Conservation (phyloP, 2,888 invertebrate genomes). For the Apomyelois bistriatella region DNA sequence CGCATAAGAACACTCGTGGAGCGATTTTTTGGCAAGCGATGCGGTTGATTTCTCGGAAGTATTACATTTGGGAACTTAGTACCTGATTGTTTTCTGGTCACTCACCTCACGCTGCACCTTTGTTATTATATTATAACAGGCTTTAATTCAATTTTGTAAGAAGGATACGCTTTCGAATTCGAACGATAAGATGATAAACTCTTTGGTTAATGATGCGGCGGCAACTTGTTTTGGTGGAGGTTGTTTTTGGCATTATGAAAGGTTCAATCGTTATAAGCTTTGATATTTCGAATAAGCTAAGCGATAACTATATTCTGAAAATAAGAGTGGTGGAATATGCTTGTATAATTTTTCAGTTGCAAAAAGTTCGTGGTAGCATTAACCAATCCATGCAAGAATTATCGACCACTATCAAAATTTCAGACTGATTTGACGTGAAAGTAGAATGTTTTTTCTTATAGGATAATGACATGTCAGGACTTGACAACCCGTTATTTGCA, state of each 20-base stretch:
- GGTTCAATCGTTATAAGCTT: not conserved
- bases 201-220: not conserved
- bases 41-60: slow-evolving; percentile 67
- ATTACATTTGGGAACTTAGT: slow-evolving; percentile 70
- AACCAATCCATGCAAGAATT: too few species aligned
- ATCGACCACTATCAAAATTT: too few species aligned
- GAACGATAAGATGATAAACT: slow-evolving; percentile 18
- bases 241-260: not conserved
- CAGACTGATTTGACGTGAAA: too few species aligned
- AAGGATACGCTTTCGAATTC: slow-evolving; percentile 36
- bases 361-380: too few species aligned
- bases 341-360: too few species aligned
- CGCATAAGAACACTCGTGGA: slow-evolving; percentile 36
- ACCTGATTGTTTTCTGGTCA: slow-evolving; percentile 74
- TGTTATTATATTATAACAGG: slow-evolving; percentile 53
- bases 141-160: slow-evolving; percentile 46
- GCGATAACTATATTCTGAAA: too few species aligned
- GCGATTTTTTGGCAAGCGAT: slow-evolving; percentile 67
- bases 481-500: slow-evolving; percentile 59
- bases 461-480: slow-evolving; percentile 49
- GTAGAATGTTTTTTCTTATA: slow-evolving; percentile 19
- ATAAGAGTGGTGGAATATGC: too few species aligned
- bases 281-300: not conserved
- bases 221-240: slow-evolving; percentile 3
- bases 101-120: slow-evolving; percentile 47